Evolutionary conservation across 2,113 vertebrate species (phyloP), one percentile per base, ranked within the genome.

Genomic region (Smithornis capensis): DNA sequence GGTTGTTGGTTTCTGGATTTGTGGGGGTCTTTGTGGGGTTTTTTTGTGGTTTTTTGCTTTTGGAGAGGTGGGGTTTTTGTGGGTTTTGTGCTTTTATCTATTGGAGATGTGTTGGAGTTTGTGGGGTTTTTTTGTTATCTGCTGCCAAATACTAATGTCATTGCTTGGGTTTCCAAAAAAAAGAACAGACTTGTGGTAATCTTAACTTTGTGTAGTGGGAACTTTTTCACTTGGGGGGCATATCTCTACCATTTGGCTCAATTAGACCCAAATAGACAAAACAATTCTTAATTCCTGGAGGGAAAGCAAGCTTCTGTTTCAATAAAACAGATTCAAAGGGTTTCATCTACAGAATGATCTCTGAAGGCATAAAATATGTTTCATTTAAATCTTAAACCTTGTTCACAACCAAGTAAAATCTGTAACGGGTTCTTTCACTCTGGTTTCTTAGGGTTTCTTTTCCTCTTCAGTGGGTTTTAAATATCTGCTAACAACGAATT

Each of bases 351-450:
- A 68, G 84, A 94, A 91, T 44, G 12, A 95, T 95, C 91, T 97
- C 89, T 3, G 21, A 94, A 56, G 57, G 79, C 55, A 38, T 86
- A 65, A 90, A 94, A 90, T 90, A 87, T 44, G 56, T 91, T 96
- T 94, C 75, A 70, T 71, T 94, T 93, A 65, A 71, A 80, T 93
- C 83, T 91, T 96, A 96, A 97, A 93, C 50, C 45, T 92, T 93
- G 65, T 79, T 97, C 89, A 96, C 95, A 96, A 82, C 59, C 33
- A 73, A 94, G 53, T 45, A 40, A 87, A 89, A 55, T 89, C 45
- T 86, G 53, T 60, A 63, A 42, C 23, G 42, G 45, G 6, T 8
- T 47, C 76, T 59, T 82, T 87, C 70, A 42, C 78, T 90, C 22
- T 56, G 53, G 55, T 79, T 89, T 81, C 47, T 92, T 76, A n/a